phyloP scores from a whole-genome alignment of 2,888 invertebrate species.

The Lycocerus yunnanus region DNA sequence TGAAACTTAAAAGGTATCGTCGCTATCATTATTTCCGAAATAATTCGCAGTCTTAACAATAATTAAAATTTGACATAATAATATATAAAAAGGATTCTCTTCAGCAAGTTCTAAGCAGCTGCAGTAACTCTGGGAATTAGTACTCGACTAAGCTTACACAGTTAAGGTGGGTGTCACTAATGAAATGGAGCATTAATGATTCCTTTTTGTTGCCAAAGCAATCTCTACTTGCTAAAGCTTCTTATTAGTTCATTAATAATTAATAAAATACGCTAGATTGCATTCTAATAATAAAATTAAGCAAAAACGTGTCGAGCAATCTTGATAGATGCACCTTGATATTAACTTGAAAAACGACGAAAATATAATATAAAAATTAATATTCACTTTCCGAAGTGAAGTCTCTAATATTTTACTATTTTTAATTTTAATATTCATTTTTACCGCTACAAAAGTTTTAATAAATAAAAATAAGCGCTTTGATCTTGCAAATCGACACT shows the following conservation, averaged over 20 bases:
- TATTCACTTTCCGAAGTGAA: too few species aligned
- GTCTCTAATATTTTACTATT: too few species aligned
- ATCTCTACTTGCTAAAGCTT: not conserved
- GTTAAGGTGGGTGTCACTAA: not conserved
- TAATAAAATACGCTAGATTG: not conserved
- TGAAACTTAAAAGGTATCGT: not conserved
- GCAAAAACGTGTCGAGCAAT: too few species aligned
- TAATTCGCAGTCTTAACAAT: not conserved
- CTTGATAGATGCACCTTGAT: too few species aligned
- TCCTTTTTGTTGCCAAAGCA: not conserved
- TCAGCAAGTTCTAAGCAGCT: not conserved
- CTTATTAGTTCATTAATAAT: not conserved
- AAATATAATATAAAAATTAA: too few species aligned
- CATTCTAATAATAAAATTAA: too few species aligned
- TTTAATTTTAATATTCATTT: too few species aligned
- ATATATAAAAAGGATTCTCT: not conserved
- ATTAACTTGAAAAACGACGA: too few species aligned
- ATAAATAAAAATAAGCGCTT: too few species aligned
- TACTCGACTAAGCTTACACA: not conserved
- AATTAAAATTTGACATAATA: not conserved
- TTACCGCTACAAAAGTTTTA: too few species aligned
- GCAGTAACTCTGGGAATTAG: not conserved
- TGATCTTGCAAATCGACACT: too few species aligned
- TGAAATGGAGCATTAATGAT: not conserved
- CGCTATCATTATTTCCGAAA: not conserved